phyloP scores from a whole-genome alignment of 2,888 invertebrate species.

The Drosophila kanekoi region DNA sequence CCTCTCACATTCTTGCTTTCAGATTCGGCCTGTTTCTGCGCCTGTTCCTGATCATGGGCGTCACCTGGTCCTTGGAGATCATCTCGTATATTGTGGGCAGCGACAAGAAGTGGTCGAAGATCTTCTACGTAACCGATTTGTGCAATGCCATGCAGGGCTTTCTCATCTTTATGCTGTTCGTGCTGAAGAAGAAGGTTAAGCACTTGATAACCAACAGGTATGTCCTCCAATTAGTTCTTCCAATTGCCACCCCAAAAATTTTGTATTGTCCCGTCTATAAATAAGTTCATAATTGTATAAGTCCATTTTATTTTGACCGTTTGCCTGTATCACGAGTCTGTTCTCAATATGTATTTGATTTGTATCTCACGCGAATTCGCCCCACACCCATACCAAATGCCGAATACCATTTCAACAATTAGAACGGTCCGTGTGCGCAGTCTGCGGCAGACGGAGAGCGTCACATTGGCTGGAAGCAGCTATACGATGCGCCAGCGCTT shows the following conservation, averaged over 20 bases:
- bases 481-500: constrained; percentile 77
- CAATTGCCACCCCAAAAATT: background rate
- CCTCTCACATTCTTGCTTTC: constrained; percentile 3
- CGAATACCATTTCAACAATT: background rate
- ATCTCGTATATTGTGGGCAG: constrained; percentile 89
- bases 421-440: constrained; percentile 80
- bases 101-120: constrained; percentile 77
- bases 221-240: constrained; percentile 34
- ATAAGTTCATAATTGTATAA: constrained; percentile 40
- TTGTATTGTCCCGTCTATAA: constrained; percentile 21
- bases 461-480: constrained; percentile 73
- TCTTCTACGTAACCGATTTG: constrained; percentile 86
- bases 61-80: constrained; percentile 93
- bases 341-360: constrained; percentile 9
- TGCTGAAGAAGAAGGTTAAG: constrained; percentile 87
- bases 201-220: constrained; percentile 83
- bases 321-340: constrained; percentile 8
- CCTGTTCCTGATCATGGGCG: constrained; percentile 93
- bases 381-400: background rate
- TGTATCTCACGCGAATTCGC: constrained; percentile 3
- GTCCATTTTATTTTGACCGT: constrained; percentile 29
- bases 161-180: constrained; percentile 88
- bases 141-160: constrained; percentile 87
- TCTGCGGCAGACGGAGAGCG: constrained; percentile 78
- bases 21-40: constrained; percentile 93